Percentiles rank a stretch among this genome's conserved stretches.
Conservation (phyloP, 2,113 vertebrate species). For the Oncorhynchus kisutch region DNA sequence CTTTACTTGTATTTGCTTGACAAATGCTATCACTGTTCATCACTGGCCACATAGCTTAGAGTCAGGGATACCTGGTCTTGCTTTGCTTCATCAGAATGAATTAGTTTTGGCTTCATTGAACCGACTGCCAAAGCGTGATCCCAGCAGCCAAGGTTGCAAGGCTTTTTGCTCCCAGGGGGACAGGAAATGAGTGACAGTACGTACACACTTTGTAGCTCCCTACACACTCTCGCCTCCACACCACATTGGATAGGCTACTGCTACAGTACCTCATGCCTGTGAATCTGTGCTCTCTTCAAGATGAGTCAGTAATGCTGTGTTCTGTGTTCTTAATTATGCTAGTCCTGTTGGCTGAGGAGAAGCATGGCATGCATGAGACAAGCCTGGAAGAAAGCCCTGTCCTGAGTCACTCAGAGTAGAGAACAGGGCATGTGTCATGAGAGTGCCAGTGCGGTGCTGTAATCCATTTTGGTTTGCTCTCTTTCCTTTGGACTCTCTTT, state of each 20-base stretch:
- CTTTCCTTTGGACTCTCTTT: slow-evolving; percentile 54
- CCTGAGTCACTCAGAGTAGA: slow-evolving; percentile 38
- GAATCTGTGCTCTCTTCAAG: slow-evolving; percentile 29
- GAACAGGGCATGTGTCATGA: slow-evolving; percentile 62
- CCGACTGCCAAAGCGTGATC: slow-evolving; percentile 21
- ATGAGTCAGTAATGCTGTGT: slow-evolving; percentile 51
- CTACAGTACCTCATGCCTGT: slow-evolving; percentile 10
- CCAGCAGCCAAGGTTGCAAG: slow-evolving; percentile 17
- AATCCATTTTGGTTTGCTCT: slow-evolving; percentile 72
- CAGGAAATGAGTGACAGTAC: slow-evolving; percentile 50
- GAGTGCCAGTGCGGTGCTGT: slow-evolving; percentile 59
- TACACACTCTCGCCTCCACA: slow-evolving; percentile 25
- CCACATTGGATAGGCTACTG: slow-evolving; percentile 18
- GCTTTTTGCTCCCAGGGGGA: neutral
- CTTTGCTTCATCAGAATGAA: slow-evolving; percentile 47
- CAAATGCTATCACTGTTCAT: slow-evolving; percentile 35
- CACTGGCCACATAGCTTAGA: slow-evolving; percentile 35
- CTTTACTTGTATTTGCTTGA: slow-evolving; percentile 22
- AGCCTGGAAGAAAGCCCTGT: slow-evolving; percentile 26
- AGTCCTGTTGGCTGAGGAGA: slow-evolving; percentile 30
- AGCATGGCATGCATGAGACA: slow-evolving; percentile 38
- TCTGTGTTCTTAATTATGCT: slow-evolving; percentile 34
- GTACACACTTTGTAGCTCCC: slow-evolving; percentile 48
- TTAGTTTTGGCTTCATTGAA: slow-evolving; percentile 48
- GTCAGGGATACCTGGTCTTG: slow-evolving; percentile 24